Evolutionary conservation across 2,113 vertebrate species (phyloP).

Genomic region (Gymnobelideus leadbeateri): DNA sequence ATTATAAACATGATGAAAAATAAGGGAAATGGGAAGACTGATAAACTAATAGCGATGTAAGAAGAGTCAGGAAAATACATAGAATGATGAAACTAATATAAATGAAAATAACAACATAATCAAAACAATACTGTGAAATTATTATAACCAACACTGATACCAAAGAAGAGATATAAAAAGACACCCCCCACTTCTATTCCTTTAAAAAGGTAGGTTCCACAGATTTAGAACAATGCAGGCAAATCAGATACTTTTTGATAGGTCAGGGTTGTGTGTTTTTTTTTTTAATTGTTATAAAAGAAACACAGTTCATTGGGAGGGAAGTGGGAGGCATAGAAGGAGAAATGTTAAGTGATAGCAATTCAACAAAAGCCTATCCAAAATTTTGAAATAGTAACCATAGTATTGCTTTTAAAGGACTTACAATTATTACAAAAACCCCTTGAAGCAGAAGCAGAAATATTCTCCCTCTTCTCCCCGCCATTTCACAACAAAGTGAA

Average conservation of each 20-base stretch:
- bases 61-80: background rate
- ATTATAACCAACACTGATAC: background rate
- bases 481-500: background rate
- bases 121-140: too few species aligned
- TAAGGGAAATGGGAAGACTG: background rate
- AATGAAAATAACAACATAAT: background rate
- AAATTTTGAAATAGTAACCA: background rate
- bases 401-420: background rate
- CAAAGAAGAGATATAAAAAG: background rate
- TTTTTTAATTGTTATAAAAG: too few species aligned
- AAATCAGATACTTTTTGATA: background rate
- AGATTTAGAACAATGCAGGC: background rate
- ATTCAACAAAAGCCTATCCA: background rate
- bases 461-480: too few species aligned
- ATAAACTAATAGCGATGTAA: background rate
- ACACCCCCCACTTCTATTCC: background rate
- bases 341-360: background rate
- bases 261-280: background rate
- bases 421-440: background rate
- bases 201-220: background rate
- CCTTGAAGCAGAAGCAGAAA: background rate
- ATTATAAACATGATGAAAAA: background rate
- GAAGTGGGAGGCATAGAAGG: background rate
- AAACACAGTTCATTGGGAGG: too few species aligned
- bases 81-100: background rate